Evolutionary conservation across 1,140 invertebrate genomes (phyloP), one percentile per base, ranked within the genome.

Genomic region (Lordiphosa collinella): DNA sequence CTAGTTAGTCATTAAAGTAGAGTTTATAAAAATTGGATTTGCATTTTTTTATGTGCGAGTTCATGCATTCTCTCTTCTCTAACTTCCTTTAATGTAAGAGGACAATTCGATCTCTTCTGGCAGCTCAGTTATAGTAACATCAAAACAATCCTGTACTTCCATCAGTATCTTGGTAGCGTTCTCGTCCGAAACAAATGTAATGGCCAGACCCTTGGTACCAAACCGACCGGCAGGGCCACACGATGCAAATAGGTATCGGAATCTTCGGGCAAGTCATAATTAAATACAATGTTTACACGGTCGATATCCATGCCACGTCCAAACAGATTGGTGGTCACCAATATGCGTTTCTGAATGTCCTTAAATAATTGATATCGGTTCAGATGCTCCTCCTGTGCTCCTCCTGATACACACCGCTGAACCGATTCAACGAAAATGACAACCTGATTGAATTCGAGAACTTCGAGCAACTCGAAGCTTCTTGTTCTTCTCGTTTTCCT

Each of bases 201-300:
- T 98, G 16, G 98, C 98, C 63, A 99, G 90, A 79, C 98, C 97
- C 91, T 99, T 99, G 14, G 98, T 99, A 90, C 98, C 98, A 90
- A 99, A 99, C 73, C 98, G 93, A 54, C 98, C 98, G 71, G 99
- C 99, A 86, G 92, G 0, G 99, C 99, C 35, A 99, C 98, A 89
- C 99, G 93, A 91, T 99, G 99, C 37, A 99, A 91, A 87, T 99
- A 99, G 1, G 98, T 99, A 84, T 99, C 99, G 0, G 98, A 99
- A 91, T 99, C 97, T 91, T 99, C 99, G 5, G 99, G 98, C 98
- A 99, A 99, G 86, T 99, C 99, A 89, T 99, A 99, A 89, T 99
- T 99, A 88, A 99, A 99, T 0, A 99, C 99, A 90, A 99, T 99
- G 89, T 99, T 99, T 0, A 99, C 99, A 90, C 99, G 89, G 90